Conservation (phyloP, 2,113 vertebrate species). For the human region GRCh38 chr15:63281501-63282000, state of each 20-base stretch:
- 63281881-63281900: not conserved
- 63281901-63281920: constrained; percentile 17
- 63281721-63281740: not conserved
- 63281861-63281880: not conserved
- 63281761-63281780: no score
- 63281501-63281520: not conserved
- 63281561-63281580: not conserved
- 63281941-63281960: not conserved
- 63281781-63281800: no score
- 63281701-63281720: not conserved
- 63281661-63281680: not conserved
- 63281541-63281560: no score
- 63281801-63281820: not conserved
- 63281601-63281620: not conserved
- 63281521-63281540: constrained; percentile 27
- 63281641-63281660: not conserved
- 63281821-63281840: not conserved
- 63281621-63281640: not conserved
- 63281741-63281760: not conserved
- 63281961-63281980: constrained; percentile 9
- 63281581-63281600: not conserved
- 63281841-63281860: not conserved
- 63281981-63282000: not conserved
- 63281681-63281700: not conserved
- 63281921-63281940: not conserved